Conservation (phyloP, 2,888 invertebrate species). For the Andrena minutula region DNA sequence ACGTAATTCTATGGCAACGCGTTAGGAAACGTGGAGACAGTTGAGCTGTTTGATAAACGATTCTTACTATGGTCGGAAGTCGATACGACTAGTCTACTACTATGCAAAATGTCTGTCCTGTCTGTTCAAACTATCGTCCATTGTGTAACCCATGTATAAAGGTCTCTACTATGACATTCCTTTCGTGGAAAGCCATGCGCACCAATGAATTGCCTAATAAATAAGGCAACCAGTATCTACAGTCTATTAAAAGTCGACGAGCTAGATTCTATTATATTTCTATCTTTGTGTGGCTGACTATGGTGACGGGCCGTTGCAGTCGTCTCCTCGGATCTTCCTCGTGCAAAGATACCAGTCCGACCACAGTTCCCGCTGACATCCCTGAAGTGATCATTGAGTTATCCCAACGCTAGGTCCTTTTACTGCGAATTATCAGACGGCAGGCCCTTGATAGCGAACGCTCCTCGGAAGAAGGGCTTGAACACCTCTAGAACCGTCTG, state of each 20-base stretch:
- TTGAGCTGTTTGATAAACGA: neutral
- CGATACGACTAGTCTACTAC: neutral
- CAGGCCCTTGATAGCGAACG: slow-evolving; percentile 90
- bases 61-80: neutral
- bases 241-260: neutral
- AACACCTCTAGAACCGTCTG: slow-evolving; percentile 90
- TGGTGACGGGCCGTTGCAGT: neutral
- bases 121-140: neutral
- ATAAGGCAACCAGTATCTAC: slow-evolving; percentile 23
- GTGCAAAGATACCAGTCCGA: neutral
- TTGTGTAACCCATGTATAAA: neutral
- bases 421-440: slow-evolving; percentile 80
- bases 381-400: slow-evolving; percentile 57
- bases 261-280: neutral
- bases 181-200: neutral
- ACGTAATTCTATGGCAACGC: slow-evolving; percentile 36
- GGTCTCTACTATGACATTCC: neutral
- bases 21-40: neutral
- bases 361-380: slow-evolving; percentile 7
- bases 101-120: neutral
- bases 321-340: neutral
- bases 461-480: slow-evolving; percentile 91
- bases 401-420: neutral
- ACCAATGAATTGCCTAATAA: slow-evolving; percentile 2
- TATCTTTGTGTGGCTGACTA: slow-evolving; percentile 26